These are phyloP conservation scores for Coreius guichenoti DNA, from an alignment of 2,797 vertebrate species.

Conservation along the genomic window DNA sequence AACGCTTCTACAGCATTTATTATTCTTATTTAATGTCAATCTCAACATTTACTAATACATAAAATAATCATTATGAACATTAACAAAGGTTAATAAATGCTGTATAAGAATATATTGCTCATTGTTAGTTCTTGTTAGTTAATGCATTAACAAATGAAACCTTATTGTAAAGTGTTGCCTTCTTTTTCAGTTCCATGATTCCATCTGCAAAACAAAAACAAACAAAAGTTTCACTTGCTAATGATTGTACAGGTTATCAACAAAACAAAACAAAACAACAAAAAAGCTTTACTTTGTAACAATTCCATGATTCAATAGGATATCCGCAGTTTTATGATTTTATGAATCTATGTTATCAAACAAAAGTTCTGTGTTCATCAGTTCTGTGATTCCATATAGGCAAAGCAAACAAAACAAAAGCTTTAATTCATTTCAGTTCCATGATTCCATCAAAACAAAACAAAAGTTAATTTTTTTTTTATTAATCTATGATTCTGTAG, in stretches of 20 bases:
- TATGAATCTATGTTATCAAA: too few species aligned
- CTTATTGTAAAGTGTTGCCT: neutral
- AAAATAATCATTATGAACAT: neutral
- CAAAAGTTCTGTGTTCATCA: too few species aligned
- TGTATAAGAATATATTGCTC: neutral
- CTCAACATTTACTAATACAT: neutral
- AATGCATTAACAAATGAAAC: neutral
- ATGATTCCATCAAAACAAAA: too few species aligned
- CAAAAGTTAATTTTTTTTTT: too few species aligned
- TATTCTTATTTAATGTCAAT: neutral
- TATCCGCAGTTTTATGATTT: neutral
- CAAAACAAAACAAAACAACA: neutral
- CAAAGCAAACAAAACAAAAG: too few species aligned
- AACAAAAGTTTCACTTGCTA: neutral
- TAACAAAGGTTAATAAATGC: neutral
- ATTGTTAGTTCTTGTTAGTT: neutral
- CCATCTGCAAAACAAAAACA: neutral
- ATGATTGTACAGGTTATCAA: neutral
- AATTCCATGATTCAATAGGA: neutral
- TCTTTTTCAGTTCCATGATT: neutral
- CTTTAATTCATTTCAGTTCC: too few species aligned
- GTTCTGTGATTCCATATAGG: too few species aligned
- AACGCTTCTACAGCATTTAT: neutral
- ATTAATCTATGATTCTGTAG: neutral
- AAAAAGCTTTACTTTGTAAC: neutral